A percentile compares a stretch with the other conserved stretches of the same genome.
Conservation (phyloP, 2,888 invertebrate genomes). For the Eumerus sabulonum region DNA sequence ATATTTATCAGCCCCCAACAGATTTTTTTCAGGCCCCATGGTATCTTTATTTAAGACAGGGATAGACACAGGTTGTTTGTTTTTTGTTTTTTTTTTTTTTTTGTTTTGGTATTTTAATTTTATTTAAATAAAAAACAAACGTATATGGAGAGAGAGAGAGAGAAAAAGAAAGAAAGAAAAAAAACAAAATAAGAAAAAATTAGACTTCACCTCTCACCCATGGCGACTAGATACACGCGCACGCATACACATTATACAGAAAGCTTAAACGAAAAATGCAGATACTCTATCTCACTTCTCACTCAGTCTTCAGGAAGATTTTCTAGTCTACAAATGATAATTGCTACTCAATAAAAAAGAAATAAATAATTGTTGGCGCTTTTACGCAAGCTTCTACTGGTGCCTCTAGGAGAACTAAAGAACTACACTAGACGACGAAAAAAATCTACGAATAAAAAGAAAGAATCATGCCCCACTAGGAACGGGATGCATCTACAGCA, state of each 20-base stretch:
- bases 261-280: slow-evolving; percentile 20
- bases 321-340: slow-evolving; percentile 22
- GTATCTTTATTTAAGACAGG: slow-evolving; percentile 75
- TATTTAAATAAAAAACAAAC: slow-evolving; percentile 51
- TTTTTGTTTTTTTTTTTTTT: slow-evolving; percentile 52
- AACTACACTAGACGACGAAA: too few relatives aligned
- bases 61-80: slow-evolving; percentile 48
- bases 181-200: slow-evolving; percentile 50
- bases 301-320: too few relatives aligned
- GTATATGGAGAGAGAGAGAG: slow-evolving; percentile 56
- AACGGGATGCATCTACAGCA: too few relatives aligned
- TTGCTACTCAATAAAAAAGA: not conserved
- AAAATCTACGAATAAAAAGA: too few relatives aligned
- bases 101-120: slow-evolving; percentile 51
- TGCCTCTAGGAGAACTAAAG: too few relatives aligned
- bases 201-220: slow-evolving; percentile 64
- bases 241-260: slow-evolving; percentile 53
- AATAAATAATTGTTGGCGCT: too few relatives aligned
- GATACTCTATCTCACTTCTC: not conserved
- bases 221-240: slow-evolving; percentile 47
- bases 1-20: slow-evolving; percentile 80
- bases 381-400: too few relatives aligned
- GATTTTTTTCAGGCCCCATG: slow-evolving; percentile 80
- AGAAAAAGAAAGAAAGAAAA: slow-evolving; percentile 40
- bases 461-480: too few relatives aligned